These are phyloP conservation scores for Melanerpes aurifrons DNA, from an alignment of 2,113 vertebrate species.

Conservation along the genomic window DNA sequence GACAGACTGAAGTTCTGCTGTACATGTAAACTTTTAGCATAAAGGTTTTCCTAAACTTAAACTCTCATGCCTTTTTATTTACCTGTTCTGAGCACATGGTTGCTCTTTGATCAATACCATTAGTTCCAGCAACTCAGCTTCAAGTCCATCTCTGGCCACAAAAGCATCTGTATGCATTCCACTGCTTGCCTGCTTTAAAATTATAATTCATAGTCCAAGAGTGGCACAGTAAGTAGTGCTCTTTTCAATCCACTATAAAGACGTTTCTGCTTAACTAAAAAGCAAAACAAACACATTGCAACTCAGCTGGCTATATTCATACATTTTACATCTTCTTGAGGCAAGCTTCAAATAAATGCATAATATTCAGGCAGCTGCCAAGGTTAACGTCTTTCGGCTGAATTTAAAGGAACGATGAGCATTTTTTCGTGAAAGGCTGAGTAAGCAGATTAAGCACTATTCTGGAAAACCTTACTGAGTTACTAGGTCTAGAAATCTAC, in stretches of 20 bases:
- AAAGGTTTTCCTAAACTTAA: background rate
- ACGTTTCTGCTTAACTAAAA: slow-evolving; percentile 61
- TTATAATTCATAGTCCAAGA: slow-evolving; percentile 66
- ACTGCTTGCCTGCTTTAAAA: slow-evolving; percentile 67
- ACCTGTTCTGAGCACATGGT: slow-evolving; percentile 51
- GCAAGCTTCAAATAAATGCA: slow-evolving; percentile 39
- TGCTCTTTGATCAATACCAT: slow-evolving; percentile 70
- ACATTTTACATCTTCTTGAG: slow-evolving; percentile 47
- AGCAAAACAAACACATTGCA: slow-evolving; percentile 58
- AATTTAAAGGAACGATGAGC: slow-evolving; percentile 50
- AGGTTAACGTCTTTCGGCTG: slow-evolving; percentile 44
- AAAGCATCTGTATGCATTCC: slow-evolving; percentile 71
- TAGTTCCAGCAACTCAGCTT: slow-evolving; percentile 63
- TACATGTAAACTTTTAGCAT: background rate
- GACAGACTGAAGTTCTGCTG: background rate
- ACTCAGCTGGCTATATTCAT: slow-evolving; percentile 64
- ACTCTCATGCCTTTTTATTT: slow-evolving; percentile 54
- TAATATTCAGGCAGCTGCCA: slow-evolving; percentile 55
- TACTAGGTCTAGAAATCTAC: slow-evolving; percentile 1
- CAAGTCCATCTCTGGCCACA: slow-evolving; percentile 71
- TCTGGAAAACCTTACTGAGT: slow-evolving; percentile 36
- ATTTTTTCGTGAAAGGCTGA: slow-evolving; percentile 52
- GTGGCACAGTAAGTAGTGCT: slow-evolving; percentile 47
- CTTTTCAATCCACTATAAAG: slow-evolving; percentile 72
- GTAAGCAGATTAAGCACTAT: slow-evolving; percentile 54